These are phyloP conservation scores for Leucosticte australis DNA, from an alignment of 2,113 vertebrate genomes.

Conservation along the genomic window DNA sequence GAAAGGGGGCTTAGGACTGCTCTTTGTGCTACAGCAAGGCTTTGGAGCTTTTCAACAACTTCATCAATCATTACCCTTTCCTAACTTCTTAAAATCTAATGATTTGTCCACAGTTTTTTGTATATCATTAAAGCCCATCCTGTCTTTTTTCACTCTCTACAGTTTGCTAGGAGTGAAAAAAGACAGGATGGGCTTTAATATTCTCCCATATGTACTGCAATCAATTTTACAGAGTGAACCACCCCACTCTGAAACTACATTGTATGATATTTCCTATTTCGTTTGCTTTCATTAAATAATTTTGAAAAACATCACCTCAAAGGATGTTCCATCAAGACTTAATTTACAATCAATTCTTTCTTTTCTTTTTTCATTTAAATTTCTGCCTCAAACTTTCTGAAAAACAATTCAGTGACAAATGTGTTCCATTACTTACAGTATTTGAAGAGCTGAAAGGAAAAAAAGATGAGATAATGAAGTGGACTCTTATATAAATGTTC, in stretches of 20 bases:
- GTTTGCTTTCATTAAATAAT: neutral
- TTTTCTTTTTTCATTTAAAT: neutral
- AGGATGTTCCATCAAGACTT: neutral
- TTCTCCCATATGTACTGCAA: neutral
- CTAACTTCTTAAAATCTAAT: neutral
- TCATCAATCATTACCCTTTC: neutral
- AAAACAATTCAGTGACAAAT: conserved; percentile 11
- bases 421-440: conserved; percentile 7
- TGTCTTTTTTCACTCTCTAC: too few species aligned
- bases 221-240: neutral
- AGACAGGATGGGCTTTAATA: neutral
- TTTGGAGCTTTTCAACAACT: neutral
- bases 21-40: neutral
- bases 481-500: neutral
- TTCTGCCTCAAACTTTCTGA: neutral
- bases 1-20: neutral
- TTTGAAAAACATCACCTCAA: neutral
- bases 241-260: neutral
- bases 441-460: neutral
- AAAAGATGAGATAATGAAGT: conserved; percentile 9
- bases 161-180: neutral
- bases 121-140: too few species aligned
- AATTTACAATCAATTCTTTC: neutral
- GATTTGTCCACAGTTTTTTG: neutral
- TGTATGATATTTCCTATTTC: neutral